These are phyloP conservation scores for Amiota communis DNA, from an alignment of 2,888 invertebrate species.

Conservation along the genomic window DNA sequence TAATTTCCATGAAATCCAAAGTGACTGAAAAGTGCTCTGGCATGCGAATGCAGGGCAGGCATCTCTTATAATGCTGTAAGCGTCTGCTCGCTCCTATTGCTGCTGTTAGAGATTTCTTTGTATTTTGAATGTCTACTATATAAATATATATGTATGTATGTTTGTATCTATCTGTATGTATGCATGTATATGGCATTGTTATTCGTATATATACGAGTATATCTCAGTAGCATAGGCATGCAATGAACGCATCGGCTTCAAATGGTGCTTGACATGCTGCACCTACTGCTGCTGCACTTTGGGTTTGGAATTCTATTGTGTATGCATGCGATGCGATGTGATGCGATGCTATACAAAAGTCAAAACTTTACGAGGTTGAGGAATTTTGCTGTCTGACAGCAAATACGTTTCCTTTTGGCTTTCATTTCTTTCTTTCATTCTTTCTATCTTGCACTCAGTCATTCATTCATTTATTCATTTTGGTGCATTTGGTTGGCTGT, in stretches of 20 bases:
- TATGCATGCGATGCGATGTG: slow-evolving; percentile 16
- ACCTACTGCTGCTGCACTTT: not conserved
- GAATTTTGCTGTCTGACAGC: slow-evolving; percentile 66
- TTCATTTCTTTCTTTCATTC: not conserved
- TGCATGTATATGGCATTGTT: no score
- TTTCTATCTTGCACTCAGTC: not conserved
- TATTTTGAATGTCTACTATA: no score
- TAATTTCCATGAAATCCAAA: slow-evolving; percentile 62
- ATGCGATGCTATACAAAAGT: slow-evolving; percentile 1
- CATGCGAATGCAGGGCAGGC: not conserved
- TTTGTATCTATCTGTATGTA: no score
- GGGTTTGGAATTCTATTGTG: slow-evolving; percentile 40
- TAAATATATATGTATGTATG: no score
- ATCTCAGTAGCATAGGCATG: slow-evolving; percentile 3
- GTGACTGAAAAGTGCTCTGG: slow-evolving; percentile 21
- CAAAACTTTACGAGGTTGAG: slow-evolving; percentile 41
- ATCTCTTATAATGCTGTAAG: not conserved
- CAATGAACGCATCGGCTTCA: slow-evolving; percentile 24
- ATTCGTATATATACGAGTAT: no score
- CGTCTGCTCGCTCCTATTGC: slow-evolving; percentile 1
- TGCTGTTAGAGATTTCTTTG: not conserved
- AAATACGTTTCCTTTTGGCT: slow-evolving; percentile 28
- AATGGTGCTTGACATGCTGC: slow-evolving; percentile 36
- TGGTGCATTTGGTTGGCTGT: not conserved
- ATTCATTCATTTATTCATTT: no score